A percentile compares a stretch with the other conserved stretches of the same genome.
Conservation (phyloP, 2,888 invertebrate genomes). For the Megaustenia siamemsis region DNA sequence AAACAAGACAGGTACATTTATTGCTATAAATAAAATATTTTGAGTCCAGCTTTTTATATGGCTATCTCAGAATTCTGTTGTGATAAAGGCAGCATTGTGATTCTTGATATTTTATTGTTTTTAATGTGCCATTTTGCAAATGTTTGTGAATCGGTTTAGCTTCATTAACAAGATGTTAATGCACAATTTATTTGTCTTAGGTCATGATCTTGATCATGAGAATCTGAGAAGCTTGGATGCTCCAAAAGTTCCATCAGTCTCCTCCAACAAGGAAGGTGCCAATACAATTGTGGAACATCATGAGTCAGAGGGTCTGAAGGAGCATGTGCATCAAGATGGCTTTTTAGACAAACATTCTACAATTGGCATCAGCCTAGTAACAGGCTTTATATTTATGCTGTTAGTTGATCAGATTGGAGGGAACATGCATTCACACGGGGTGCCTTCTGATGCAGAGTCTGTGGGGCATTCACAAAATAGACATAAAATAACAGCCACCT, state of each 20-base stretch:
- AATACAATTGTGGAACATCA: background rate
- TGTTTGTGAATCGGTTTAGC: too few relatives aligned
- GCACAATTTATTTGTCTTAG: background rate
- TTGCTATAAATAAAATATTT: too few relatives aligned
- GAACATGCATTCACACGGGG: constrained; percentile 66
- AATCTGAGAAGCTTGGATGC: constrained; percentile 19
- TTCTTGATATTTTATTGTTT: too few relatives aligned
- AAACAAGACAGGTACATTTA: too few relatives aligned
- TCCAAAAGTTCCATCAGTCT: background rate
- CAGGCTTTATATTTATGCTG: constrained; percentile 98
- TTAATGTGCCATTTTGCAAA: too few relatives aligned
- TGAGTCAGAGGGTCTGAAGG: background rate
- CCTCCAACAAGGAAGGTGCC: constrained; percentile 14
- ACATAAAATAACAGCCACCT: constrained; percentile 90
- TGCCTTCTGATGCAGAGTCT: constrained; percentile 78
- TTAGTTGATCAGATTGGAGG: constrained; percentile 90
- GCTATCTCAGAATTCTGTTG: too few relatives aligned
- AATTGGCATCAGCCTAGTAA: constrained; percentile 94
- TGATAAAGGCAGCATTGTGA: too few relatives aligned
- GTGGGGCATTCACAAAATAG: constrained; percentile 73
- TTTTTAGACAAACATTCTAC: constrained; percentile 86
- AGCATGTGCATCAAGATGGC: constrained; percentile 58
- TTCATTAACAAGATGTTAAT: too few relatives aligned
- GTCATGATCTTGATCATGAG: constrained; percentile 53
- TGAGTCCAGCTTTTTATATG: too few relatives aligned